phyloP scores from a whole-genome alignment of 1,140 invertebrate species.

The Drosophila pectinifera region DNA sequence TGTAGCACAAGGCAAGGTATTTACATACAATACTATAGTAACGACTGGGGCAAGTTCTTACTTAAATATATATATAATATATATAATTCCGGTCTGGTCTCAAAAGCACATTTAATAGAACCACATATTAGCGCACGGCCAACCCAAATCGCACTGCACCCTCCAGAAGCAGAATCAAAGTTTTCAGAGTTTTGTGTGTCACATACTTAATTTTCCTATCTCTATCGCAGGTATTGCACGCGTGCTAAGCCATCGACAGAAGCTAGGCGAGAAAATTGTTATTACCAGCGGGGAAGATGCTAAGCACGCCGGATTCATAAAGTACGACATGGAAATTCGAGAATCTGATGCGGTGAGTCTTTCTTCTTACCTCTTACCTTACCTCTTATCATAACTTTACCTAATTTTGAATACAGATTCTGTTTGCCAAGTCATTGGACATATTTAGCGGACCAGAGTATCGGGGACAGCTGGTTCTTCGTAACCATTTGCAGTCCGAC shows the following conservation, averaged over 20 bases:
- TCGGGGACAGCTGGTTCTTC: conserved; percentile 68
- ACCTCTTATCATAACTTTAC: conserved; percentile 3
- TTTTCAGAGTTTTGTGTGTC: not conserved
- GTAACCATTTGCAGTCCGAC: conserved; percentile 82
- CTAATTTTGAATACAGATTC: conserved; percentile 54
- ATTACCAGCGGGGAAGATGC: conserved; percentile 72
- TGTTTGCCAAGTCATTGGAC: conserved; percentile 76
- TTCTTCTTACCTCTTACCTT: not conserved
- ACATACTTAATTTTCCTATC: conserved; percentile 4
- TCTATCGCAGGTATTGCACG: conserved; percentile 65
- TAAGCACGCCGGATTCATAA: conserved; percentile 63
- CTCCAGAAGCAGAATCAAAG: too few species aligned
- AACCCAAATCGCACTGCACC: too few species aligned
- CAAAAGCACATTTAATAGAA: too few species aligned
- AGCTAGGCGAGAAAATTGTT: conserved; percentile 74
- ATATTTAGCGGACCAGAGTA: conserved; percentile 82
- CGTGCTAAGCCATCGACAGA: conserved; percentile 65
- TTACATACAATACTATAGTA: too few species aligned
- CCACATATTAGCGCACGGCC: too few species aligned
- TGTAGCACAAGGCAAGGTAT: too few species aligned
- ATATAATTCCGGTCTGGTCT: too few species aligned
- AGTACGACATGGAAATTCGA: conserved; percentile 82
- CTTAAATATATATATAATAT: too few species aligned
- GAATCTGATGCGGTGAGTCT: conserved; percentile 73
- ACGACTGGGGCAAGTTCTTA: too few species aligned